phyloP scores from a whole-genome alignment of 35 echinoderm and acorn worm genomes.

The Apostichopus parvimensis region DNA sequence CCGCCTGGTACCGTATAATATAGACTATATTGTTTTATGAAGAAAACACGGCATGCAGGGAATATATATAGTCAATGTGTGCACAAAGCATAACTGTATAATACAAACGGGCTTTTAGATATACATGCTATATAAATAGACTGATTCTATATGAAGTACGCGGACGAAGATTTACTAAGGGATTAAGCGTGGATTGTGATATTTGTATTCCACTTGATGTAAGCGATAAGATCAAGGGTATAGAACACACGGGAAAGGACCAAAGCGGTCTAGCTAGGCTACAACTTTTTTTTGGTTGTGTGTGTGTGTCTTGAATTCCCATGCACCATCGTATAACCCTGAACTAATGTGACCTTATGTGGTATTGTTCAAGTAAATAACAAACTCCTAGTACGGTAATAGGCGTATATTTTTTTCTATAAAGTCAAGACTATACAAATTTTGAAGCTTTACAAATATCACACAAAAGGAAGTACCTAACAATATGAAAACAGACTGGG shows the following conservation, averaged over 20 bases:
- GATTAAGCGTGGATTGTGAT: background rate
- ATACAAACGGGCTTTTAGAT: background rate
- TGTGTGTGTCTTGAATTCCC: no score
- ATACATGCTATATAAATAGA: background rate
- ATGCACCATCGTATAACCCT: background rate
- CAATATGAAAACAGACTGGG: no score
- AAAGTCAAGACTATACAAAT: background rate
- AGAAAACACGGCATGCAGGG: background rate
- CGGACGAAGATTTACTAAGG: background rate
- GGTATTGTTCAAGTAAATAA: background rate
- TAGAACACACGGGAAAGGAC: background rate
- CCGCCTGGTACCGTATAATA: background rate
- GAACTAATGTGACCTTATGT: slow-evolving; percentile 17
- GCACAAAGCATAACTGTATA: background rate
- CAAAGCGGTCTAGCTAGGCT: background rate
- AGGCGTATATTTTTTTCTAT: background rate
- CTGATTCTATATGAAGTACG: background rate
- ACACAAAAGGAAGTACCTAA: no score
- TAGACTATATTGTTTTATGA: background rate
- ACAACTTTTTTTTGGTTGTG: no score
- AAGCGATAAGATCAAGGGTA: background rate
- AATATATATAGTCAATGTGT: background rate
- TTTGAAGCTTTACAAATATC: background rate
- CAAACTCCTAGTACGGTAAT: background rate
- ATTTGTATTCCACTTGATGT: slow-evolving; percentile 3